phyloP scores from a whole-genome alignment of 2,888 invertebrate genomes.

The Pristionchus entomophagus region DNA sequence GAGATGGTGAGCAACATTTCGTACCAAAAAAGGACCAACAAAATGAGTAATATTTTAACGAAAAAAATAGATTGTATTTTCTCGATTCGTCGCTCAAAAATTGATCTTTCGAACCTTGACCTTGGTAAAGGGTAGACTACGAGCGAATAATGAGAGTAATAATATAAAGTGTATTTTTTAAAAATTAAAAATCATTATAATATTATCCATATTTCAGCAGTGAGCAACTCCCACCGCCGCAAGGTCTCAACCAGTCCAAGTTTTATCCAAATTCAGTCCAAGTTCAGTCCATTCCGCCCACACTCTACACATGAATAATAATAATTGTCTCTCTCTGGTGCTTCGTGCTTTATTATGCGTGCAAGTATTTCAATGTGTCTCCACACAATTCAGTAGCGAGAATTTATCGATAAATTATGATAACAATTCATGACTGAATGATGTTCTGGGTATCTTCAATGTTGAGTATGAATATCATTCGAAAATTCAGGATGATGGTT shows the following conservation, averaged over 20 bases:
- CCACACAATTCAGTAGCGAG: not conserved
- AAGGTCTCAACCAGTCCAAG: not conserved
- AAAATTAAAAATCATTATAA: not conserved
- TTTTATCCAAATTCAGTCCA: no score
- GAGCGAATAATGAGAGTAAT: no score
- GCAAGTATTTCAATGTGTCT: not conserved
- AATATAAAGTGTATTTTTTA: not conserved
- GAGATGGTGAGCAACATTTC: no score
- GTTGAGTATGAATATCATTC: no score
- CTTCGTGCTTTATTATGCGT: constrained; percentile 5
- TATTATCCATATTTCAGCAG: not conserved
- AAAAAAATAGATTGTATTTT: not conserved
- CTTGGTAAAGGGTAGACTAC: not conserved
- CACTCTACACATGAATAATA: not conserved
- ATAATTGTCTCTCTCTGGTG: not conserved
- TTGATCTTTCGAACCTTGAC: not conserved
- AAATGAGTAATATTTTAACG: not conserved
- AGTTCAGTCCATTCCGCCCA: not conserved
- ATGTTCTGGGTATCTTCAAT: no score
- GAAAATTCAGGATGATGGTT: no score
- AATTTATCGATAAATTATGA: not conserved
- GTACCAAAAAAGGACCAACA: not conserved
- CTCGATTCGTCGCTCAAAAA: not conserved
- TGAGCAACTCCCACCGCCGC: not conserved
- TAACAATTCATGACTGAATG: no score